Evolutionary conservation across 2,113 vertebrate species (phyloP).

Genomic region (Alligator mississippiensis): DNA sequence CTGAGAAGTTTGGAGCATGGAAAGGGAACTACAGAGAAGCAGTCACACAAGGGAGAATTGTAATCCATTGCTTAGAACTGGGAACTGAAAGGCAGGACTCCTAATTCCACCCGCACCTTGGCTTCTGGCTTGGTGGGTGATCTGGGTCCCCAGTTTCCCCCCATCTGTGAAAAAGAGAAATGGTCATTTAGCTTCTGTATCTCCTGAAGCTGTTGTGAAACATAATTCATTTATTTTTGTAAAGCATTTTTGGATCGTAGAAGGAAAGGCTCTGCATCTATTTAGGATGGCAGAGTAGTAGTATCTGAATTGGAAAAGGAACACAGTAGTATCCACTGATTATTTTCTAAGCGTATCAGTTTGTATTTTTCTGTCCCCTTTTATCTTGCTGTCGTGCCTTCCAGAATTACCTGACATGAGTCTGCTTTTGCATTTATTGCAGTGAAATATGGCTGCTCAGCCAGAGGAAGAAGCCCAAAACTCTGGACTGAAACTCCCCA

Average conservation of each 20-base stretch:
- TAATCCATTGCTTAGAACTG: neutral
- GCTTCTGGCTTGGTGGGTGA: slow-evolving; percentile 10
- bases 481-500: neutral
- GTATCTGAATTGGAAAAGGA: slow-evolving; percentile 24
- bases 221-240: slow-evolving; percentile 67
- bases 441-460: slow-evolving; percentile 39
- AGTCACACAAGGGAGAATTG: neutral
- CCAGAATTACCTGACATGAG: neutral
- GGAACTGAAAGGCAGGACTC: neutral
- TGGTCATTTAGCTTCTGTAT: slow-evolving; percentile 20
- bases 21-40: neutral
- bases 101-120: accelerated
- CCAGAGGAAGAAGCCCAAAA: neutral
- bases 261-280: slow-evolving; percentile 41
- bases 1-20: neutral
- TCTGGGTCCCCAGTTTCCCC: slow-evolving; percentile 53
- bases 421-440: slow-evolving; percentile 4
- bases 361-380: neutral
- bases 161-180: neutral
- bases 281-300: slow-evolving; percentile 44
- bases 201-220: slow-evolving; percentile 53
- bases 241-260: slow-evolving; percentile 66
- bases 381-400: slow-evolving; percentile 2
- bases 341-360: neutral
- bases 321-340: neutral